Evolutionary conservation across 1,140 invertebrate genomes (phyloP), one percentile per base, ranked within the genome.

Genomic region (Melanaphis sacchari): DNA sequence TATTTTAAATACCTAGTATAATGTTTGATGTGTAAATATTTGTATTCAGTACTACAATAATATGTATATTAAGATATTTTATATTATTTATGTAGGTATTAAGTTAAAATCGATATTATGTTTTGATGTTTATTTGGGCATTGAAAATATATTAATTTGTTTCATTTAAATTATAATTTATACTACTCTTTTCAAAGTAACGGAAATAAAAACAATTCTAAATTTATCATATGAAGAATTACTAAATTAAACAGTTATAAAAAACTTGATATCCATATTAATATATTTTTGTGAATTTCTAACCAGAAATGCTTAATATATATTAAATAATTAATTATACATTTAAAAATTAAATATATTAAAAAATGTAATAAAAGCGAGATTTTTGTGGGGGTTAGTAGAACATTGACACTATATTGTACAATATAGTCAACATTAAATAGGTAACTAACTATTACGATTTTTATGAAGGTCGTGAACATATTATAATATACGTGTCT

Each of bases 401-500:
- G 31, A 38, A 49, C 46, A 52, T 36, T 31, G 31, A 52, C 21
- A 85, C 84, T 85, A 82, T 85, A 82, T 82, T 82, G 9, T 26
- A 18, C 31, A n/a, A n/a, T 36, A 15, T 88, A 49, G 46, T 38
- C 46, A 38, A 89, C n/a, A 26, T 52, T 15, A 89, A 52, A 89
- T 38, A 85, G 24, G 18, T 87, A 87, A 31, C 11, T 87, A n/a
- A 87, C 49, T 90, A 90, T 90, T 90, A 66, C 38, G n/a, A 43
- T 81, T 91, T 81, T 82, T 36, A 21, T 82, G 90, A 91, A 91
- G 90, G 90, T 49, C 43, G 36, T 49, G 41, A 38, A 26, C 40
- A n/a, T 52, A 31, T 26, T 85, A 40, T 41, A 76, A 81, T 82
- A 81, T 82, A 91, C 41, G n/a, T 91, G 66, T 91, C 90, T 41